Base-by-base conservation (phyloP, 2,888 invertebrate genomes). In the Oscheius onirici region DNA sequence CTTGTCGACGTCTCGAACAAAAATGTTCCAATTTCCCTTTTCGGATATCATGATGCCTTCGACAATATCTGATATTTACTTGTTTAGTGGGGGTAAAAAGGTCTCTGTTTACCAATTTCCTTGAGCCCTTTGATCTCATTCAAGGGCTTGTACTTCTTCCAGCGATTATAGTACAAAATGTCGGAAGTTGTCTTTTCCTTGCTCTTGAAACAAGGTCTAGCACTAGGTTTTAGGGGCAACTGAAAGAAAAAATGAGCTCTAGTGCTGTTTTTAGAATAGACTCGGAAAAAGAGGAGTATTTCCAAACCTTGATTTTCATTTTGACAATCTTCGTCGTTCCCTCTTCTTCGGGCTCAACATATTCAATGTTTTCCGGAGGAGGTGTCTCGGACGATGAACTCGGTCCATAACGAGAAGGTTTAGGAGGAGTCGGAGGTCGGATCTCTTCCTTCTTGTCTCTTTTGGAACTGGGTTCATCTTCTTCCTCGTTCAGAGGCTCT, bases 91-190 rank as follows among this genome's bases (percentile, higher is more conserved):
- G n/a, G n/a, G n/a, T n/a, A n/a, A n/a, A n/a, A n/a, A n/a, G n/a
- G n/a, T n/a, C n/a, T n/a, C n/a, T 24, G 46, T 28, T 49, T 17
- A 63, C 49, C 20, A 41, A 58, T 58, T 58, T 58, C 63, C 11
- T 63, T 63, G 2, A 49, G 34, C 10, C 49, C 63, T 2, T 24
- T 5, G n/a, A 49, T 28, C 13, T 63, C 49, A 34, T 3, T 24
- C 17, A 58, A 20, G 6, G 58, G 58, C 22, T 41, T 34, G 41
- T 58, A 22, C 41, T 41, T 34, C 3, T 24, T 24, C 10, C 22
- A 55, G 8, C 28, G 10, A 34, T 34, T 55, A n/a, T 55, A 55
- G 55, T 28, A 55, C 20, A 26, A 3, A 55, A 34, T 17, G n/a
- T 28, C 55, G 11, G 26, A 28, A 2, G 11, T 55, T 26, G 55